Evolutionary conservation across 2,888 invertebrate species (phyloP).

Genomic region (Tetragonisca angustula): DNA sequence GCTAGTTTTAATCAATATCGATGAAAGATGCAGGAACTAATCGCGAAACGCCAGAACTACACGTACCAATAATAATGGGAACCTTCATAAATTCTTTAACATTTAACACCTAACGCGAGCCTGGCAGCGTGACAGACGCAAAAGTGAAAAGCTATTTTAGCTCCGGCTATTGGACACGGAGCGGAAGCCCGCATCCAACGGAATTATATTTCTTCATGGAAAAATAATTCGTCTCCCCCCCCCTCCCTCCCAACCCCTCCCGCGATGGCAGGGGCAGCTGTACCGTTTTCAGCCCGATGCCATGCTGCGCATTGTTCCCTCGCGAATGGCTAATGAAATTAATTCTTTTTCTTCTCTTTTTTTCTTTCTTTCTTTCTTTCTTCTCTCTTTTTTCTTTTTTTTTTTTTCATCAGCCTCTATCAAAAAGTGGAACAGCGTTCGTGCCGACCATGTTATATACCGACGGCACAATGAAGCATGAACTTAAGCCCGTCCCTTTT

Average conservation of each 20-base stretch:
- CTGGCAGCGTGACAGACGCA: not conserved
- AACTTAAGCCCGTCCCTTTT: slow-evolving; percentile 48
- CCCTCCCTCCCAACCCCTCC: too few species aligned
- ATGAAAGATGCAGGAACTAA: not conserved
- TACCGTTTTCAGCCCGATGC: slow-evolving; percentile 27
- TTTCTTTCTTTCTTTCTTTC: not conserved
- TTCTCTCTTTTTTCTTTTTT: not conserved
- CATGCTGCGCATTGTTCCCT: slow-evolving; percentile 44
- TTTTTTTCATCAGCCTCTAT: slow-evolving; percentile 54
- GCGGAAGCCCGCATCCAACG: slow-evolving; percentile 21
- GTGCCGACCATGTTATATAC: slow-evolving; percentile 18
- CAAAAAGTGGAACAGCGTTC: slow-evolving; percentile 44
- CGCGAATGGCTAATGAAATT: slow-evolving; percentile 71
- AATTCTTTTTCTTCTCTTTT: slow-evolving; percentile 48
- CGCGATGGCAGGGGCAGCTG: slow-evolving; percentile 32
- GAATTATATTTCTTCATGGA: slow-evolving; percentile 59
- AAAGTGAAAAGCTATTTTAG: slow-evolving; percentile 28
- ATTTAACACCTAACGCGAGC: not conserved
- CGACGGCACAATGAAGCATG: slow-evolving; percentile 29
- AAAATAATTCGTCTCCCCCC: slow-evolving; percentile 65
- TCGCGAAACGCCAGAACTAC: not conserved
- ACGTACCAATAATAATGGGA: not conserved
- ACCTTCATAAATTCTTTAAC: not conserved
- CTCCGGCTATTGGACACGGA: not conserved
- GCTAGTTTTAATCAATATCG: not conserved